Base-by-base conservation (phyloP, 2,888 invertebrate species). In the Gymnocheta viridis region DNA sequence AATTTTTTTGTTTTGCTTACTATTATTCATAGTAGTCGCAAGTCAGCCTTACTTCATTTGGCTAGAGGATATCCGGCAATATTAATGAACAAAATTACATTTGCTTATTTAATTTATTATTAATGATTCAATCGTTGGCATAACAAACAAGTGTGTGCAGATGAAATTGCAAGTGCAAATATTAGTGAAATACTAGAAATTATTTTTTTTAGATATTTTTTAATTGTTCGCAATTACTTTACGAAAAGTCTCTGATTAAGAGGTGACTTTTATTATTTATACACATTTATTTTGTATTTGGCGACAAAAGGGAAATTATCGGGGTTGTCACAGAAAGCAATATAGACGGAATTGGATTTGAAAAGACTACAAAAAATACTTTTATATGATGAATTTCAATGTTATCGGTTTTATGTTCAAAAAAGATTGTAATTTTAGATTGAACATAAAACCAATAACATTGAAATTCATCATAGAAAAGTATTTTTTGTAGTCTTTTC, bases 31-130 rank as follows among this genome's bases (percentile, higher is more conserved):
- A 38, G 44, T 17, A 49, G 27, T 51, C 32, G n/a, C 22, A 44
- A 67, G 56, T 64, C 29, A 66, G 76, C 41, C 56, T 29, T 64
- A 84, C 76, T 74, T 76, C 47, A 73, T 49, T 73, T 81, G 77
- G 56, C 77, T 67, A 69, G 62, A 81, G 84, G 84, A 84, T 84
- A 81, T 84, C 84, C 84, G 84, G 84, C 58, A 58, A 77, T 78
- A 73, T 69, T 56, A 77, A 22, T 64, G 14, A 49, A 51, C n/a
- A 64, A 62, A 44, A 49, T 14, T 22, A 60, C 29, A 67, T 49
- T 77, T 49, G 27, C 22, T 67, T 24, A 38, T 44, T 64, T 62
- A 32, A 77, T 77, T 77, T 77, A 49, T 70, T 64, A 47, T 64
- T 56, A 79, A 72, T 72, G 72, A 72, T 62, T 56, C 54, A 56